Conservation (phyloP, 2,797 vertebrate species). For the Spea hammondii region DNA sequence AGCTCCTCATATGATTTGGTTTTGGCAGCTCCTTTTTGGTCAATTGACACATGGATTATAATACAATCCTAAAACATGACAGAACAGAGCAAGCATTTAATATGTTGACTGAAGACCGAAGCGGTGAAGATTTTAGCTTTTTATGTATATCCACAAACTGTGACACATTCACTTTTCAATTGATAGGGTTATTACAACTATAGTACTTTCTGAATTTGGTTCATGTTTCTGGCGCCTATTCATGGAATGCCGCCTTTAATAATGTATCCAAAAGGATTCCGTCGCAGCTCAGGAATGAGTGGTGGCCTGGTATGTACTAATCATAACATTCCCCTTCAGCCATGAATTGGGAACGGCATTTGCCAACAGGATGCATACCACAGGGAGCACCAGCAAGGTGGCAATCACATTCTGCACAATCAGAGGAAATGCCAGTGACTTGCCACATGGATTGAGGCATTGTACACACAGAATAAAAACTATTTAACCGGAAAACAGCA, state of each 20-base stretch:
- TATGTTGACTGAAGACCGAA: too few relatives aligned
- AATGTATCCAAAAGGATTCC: conserved; percentile 58
- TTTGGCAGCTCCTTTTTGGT: too few relatives aligned
- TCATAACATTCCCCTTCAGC: conserved; percentile 76
- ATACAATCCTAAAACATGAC: too few relatives aligned
- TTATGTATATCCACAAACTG: too few relatives aligned
- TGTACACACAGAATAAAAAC: conserved; percentile 1
- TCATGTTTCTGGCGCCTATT: too few relatives aligned
- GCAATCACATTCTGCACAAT: conserved; percentile 73
- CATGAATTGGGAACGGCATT: conserved; percentile 76
- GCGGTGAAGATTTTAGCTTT: too few relatives aligned
- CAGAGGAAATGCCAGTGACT: conserved; percentile 40
- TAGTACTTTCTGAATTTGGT: too few relatives aligned
- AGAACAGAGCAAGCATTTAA: too few relatives aligned
- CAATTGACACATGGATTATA: too few relatives aligned
- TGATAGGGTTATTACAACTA: too few relatives aligned
- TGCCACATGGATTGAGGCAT: conserved; percentile 19
- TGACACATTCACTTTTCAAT: too few relatives aligned
- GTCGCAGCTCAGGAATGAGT: conserved; percentile 79
- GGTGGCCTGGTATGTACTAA: conserved; percentile 70
- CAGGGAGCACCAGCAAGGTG: conserved; percentile 63
- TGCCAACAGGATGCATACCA: conserved; percentile 71
- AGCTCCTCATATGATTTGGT: too few relatives aligned
- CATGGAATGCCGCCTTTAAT: conserved; percentile 52
- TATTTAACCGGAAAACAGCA: not conserved